These are phyloP conservation scores for Bruchidius siliquastri DNA, from an alignment of 2,888 invertebrate genomes.

Conservation along the genomic window DNA sequence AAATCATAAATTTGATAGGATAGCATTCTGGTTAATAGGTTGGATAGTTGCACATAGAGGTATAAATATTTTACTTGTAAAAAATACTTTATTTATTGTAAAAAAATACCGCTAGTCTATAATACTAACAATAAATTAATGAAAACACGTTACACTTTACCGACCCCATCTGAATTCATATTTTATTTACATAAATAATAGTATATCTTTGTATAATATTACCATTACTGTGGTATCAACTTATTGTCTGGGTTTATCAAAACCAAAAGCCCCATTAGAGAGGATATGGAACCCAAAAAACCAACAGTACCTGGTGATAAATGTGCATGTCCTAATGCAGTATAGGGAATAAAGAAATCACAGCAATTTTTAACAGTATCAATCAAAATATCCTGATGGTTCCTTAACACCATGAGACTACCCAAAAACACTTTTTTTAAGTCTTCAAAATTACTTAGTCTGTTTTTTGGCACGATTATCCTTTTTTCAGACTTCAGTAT, in stretches of 20 bases:
- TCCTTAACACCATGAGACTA: slow-evolving; percentile 33
- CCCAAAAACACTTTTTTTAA: slow-evolving; percentile 23
- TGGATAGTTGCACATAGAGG: no score
- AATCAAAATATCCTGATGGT: slow-evolving; percentile 65
- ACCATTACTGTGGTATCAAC: slow-evolving; percentile 54
- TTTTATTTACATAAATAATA: neutral
- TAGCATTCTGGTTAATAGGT: no score
- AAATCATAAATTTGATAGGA: no score
- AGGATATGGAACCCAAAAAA: slow-evolving; percentile 73
- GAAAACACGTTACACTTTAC: neutral
- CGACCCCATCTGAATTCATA: neutral
- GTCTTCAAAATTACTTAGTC: slow-evolving; percentile 28
- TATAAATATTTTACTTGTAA: neutral
- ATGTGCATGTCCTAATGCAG: slow-evolving; percentile 72
- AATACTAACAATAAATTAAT: neutral
- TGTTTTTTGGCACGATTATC: slow-evolving; percentile 25
- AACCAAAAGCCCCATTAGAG: slow-evolving; percentile 71
- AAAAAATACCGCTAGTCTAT: neutral
- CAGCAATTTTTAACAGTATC: slow-evolving; percentile 83
- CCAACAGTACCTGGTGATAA: slow-evolving; percentile 76
- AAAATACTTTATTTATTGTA: neutral
- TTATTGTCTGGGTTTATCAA: slow-evolving; percentile 75
- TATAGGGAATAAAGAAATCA: slow-evolving; percentile 82
- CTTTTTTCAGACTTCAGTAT: slow-evolving; percentile 53
- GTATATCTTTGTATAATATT: neutral